Evolutionary conservation across 2,797 vertebrate species (phyloP).

Genomic region (Carduelis carduelis): DNA sequence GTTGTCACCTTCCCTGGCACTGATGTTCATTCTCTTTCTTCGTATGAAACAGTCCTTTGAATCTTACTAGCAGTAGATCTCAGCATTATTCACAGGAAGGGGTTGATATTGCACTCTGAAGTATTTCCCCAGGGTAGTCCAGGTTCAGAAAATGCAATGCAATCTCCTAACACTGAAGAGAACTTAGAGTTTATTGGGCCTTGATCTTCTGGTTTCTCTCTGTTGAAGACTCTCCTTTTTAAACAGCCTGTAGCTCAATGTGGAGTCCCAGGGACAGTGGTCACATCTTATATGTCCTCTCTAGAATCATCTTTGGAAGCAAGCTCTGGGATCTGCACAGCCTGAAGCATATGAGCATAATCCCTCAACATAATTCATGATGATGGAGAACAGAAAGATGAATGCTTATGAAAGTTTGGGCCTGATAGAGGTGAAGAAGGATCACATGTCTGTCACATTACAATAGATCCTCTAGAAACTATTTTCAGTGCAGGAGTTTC

Average conservation of each 20-base stretch:
- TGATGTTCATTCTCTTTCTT: background rate
- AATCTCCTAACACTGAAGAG: background rate
- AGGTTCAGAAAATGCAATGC: background rate
- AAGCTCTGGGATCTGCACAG: background rate
- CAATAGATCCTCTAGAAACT: background rate
- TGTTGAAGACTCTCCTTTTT: background rate
- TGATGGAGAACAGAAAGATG: background rate
- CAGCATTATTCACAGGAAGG: background rate
- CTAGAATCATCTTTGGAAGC: background rate
- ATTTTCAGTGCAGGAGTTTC: background rate
- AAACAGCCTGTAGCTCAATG: background rate
- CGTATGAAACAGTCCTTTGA: background rate
- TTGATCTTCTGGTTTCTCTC: background rate
- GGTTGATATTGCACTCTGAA: background rate
- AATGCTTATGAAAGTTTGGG: background rate
- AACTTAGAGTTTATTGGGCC: background rate
- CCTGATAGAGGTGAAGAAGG: background rate
- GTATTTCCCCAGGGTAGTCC: background rate
- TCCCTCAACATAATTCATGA: background rate
- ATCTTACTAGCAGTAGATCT: background rate
- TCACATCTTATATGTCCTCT: background rate
- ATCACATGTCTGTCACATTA: background rate
- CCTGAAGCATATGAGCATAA: background rate
- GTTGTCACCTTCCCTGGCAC: background rate
- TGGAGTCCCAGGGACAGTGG: background rate